A percentile compares a stretch with the other conserved stretches of the same genome.
These are phyloP conservation scores for Frankliniella intonsa DNA, from an alignment of 2,888 invertebrate species.

Conservation along the genomic window DNA sequence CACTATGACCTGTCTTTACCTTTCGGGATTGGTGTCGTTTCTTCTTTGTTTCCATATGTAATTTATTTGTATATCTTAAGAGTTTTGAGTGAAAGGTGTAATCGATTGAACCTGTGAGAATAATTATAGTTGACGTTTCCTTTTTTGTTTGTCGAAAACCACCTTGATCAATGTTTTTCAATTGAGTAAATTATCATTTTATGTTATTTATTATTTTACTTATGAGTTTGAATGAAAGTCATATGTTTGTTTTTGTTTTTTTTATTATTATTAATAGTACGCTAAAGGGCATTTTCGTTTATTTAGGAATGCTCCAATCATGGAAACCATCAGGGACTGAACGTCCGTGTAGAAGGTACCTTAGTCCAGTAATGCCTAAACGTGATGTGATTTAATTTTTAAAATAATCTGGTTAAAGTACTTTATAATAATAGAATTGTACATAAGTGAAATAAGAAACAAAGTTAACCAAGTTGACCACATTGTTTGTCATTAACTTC, in stretches of 20 bases:
- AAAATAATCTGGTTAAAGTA: slow-evolving; percentile 25
- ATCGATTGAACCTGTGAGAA: slow-evolving; percentile 26
- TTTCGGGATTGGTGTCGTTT: slow-evolving; percentile 16
- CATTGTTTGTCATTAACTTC: slow-evolving; percentile 21
- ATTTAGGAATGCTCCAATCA: slow-evolving; percentile 4
- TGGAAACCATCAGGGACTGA: slow-evolving; percentile 26
- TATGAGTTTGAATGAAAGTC: slow-evolving; percentile 22
- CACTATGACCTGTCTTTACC: slow-evolving; percentile 16
- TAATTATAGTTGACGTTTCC: slow-evolving; percentile 21
- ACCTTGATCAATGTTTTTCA: slow-evolving; percentile 21
- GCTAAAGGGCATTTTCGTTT: slow-evolving; percentile 17
- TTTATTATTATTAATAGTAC: slow-evolving; percentile 8
- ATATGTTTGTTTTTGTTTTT: slow-evolving; percentile 26
- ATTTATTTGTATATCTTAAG: slow-evolving; percentile 17
- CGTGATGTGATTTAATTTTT: slow-evolving; percentile 23
- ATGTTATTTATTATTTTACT: slow-evolving; percentile 27
- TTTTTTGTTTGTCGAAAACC: slow-evolving; percentile 11
- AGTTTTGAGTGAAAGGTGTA: slow-evolving; percentile 9
- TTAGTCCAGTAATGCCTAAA: slow-evolving; percentile 22
- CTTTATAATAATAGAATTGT: slow-evolving; percentile 25
- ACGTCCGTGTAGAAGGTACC: slow-evolving; percentile 13
- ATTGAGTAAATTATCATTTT: slow-evolving; percentile 17
- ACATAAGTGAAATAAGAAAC: slow-evolving; percentile 25
- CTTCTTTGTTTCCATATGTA: slow-evolving; percentile 23
- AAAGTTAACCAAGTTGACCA: slow-evolving; percentile 26